A percentile compares a stretch with the other conserved stretches of the same genome.
Conservation (phyloP, 2,113 vertebrate genomes). For the Cnemophilus loriae region DNA sequence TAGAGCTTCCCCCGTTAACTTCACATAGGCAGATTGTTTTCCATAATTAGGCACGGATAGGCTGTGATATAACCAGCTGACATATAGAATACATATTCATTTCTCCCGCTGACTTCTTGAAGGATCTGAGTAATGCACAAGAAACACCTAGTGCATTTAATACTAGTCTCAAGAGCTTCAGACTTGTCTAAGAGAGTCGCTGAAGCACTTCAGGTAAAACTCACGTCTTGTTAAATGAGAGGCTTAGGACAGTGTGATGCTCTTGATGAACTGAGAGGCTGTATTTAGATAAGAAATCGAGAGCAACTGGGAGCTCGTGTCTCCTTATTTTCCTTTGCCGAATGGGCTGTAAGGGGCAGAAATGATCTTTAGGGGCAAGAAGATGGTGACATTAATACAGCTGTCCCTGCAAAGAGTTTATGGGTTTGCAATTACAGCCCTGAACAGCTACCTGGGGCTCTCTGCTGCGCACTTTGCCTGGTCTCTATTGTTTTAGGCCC, state of each 20-base stretch:
- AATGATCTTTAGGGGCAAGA: background rate
- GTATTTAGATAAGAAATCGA: background rate
- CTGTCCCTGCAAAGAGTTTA: background rate
- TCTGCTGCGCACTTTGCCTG: background rate
- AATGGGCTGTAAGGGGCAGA: background rate
- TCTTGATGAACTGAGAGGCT: slow-evolving; percentile 45
- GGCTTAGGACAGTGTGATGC: slow-evolving; percentile 43
- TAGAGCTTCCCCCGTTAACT: slow-evolving; percentile 55
- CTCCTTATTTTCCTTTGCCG: background rate
- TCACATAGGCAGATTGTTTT: slow-evolving; percentile 45
- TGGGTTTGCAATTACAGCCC: background rate
- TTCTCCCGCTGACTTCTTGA: slow-evolving; percentile 49
- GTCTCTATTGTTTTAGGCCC: background rate
- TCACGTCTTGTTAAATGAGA: background rate
- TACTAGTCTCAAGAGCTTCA: slow-evolving; percentile 54
- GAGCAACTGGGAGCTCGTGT: background rate
- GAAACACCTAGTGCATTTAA: slow-evolving; percentile 53
- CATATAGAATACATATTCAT: slow-evolving; percentile 64
- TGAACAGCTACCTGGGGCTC: background rate
- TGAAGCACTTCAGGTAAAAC: slow-evolving; percentile 42
- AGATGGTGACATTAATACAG: background rate
- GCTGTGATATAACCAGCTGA: slow-evolving; percentile 53
- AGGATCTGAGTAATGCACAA: slow-evolving; percentile 44
- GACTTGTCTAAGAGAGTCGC: slow-evolving; percentile 49
- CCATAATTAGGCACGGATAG: slow-evolving; percentile 51